Evolutionary conservation across 2,113 vertebrate species (phyloP).

Genomic region (Strigops habroptila): DNA sequence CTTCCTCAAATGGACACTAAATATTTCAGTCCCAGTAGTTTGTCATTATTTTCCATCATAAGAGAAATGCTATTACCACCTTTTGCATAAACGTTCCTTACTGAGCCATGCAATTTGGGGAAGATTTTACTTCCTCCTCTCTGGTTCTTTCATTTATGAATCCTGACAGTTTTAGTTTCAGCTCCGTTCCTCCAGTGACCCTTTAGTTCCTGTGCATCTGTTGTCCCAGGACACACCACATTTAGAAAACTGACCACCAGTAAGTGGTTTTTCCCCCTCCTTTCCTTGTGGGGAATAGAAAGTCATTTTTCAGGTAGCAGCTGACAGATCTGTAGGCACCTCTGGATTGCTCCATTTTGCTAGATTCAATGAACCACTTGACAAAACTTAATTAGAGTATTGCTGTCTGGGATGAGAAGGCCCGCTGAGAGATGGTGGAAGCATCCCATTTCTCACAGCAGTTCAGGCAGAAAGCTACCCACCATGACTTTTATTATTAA

Average conservation of each 20-base stretch:
- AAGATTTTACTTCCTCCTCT: neutral
- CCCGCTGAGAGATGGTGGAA: constrained; percentile 52
- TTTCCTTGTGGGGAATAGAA: neutral
- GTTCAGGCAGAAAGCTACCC: constrained; percentile 40
- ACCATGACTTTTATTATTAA: constrained; percentile 50
- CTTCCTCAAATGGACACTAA: constrained; percentile 13
- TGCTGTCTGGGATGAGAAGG: constrained; percentile 50
- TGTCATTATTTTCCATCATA: neutral
- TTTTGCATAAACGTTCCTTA: constrained; percentile 6
- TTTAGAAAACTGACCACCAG: neutral
- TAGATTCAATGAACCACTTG: constrained; percentile 69
- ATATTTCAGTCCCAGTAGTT: constrained; percentile 33
- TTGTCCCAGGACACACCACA: neutral
- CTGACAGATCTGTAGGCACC: constrained; percentile 64
- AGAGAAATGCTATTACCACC: neutral
- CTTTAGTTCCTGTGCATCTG: neutral
- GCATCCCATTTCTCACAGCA: constrained; percentile 46
- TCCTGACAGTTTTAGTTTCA: constrained; percentile 6
- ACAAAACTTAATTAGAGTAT: constrained; percentile 75
- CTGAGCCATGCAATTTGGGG: neutral
- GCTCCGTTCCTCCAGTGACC: neutral
- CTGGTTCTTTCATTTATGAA: neutral
- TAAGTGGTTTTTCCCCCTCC: neutral
- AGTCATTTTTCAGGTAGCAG: constrained; percentile 42
- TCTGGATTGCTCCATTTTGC: constrained; percentile 60